A percentile compares a stretch with the other conserved stretches of the same genome.
Evolutionary conservation across 2,888 invertebrate species (phyloP).

Genomic region (Ceratothoa steindachneri): DNA sequence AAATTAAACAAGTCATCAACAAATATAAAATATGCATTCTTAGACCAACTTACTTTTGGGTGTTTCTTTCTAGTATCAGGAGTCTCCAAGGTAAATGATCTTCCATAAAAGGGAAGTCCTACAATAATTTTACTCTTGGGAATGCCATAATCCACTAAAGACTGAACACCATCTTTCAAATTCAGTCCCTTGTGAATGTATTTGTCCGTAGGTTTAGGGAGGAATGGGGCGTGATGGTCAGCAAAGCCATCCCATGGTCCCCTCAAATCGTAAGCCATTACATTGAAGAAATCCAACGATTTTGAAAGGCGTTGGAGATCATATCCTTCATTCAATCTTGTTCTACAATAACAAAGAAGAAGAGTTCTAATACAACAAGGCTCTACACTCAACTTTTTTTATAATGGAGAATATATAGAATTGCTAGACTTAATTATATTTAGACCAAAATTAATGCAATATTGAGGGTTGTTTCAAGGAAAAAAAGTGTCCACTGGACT

Average conservation of each 20-base stretch:
- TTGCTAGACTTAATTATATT: too few species aligned
- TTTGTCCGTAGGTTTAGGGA: conserved; percentile 56
- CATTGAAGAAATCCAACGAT: conserved; percentile 64
- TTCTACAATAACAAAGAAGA: conserved; percentile 45
- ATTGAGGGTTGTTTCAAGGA: too few species aligned
- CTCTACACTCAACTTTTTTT: too few species aligned
- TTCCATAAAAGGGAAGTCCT: conserved; percentile 85
- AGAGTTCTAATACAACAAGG: too few species aligned
- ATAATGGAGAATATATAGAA: too few species aligned
- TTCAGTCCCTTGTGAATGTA: conserved; percentile 39
- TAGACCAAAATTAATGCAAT: too few species aligned
- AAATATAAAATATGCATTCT: background rate
- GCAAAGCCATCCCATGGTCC: conserved; percentile 54
- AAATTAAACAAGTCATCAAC: background rate
- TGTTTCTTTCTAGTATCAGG: too few species aligned
- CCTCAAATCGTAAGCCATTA: conserved; percentile 65
- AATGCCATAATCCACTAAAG: conserved; percentile 74
- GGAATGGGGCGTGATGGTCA: conserved; percentile 59
- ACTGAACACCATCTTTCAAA: conserved; percentile 72
- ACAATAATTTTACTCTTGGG: conserved; percentile 73
- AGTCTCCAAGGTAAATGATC: conserved; percentile 76
- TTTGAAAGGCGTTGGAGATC: conserved; percentile 60
- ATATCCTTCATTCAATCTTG: conserved; percentile 63
- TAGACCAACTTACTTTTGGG: background rate
- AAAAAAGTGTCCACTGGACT: too few species aligned